phyloP scores from a whole-genome alignment of 2,797 vertebrate species.

The Lemur catta region DNA sequence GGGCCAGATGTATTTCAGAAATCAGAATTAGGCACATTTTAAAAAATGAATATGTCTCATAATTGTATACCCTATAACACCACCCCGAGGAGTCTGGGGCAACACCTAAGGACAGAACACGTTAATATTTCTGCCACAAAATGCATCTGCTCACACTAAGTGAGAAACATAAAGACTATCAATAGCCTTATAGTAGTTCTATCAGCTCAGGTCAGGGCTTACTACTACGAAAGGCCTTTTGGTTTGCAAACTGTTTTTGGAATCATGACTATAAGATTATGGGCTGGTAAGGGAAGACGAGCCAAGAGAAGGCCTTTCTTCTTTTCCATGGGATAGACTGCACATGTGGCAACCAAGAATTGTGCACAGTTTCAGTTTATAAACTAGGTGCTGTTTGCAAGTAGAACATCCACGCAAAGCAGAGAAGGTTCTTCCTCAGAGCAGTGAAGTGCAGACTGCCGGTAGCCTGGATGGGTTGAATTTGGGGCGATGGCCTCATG shows the following conservation, averaged over 20 bases:
- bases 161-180: background rate
- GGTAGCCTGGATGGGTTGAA: rapidly evolving
- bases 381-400: background rate
- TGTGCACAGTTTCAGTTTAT: rapidly evolving
- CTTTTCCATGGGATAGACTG: rapidly evolving
- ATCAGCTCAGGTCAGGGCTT: background rate
- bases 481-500: rapidly evolving
- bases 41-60: background rate
- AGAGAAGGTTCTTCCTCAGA: background rate
- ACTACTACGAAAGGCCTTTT: background rate
- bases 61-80: rapidly evolving
- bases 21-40: background rate
- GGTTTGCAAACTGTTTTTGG: background rate
- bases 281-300: rapidly evolving
- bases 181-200: rapidly evolving
- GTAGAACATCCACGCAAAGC: rapidly evolving
- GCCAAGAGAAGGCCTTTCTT: background rate
- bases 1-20: too few species aligned
- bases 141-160: rapidly evolving
- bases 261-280: background rate
- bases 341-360: rapidly evolving
- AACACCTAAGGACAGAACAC: rapidly evolving
- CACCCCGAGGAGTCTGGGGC: rapidly evolving
- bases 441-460: rapidly evolving
- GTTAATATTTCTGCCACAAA: background rate